Base-by-base conservation (phyloP, 2,888 invertebrate genomes). In the Bhutanitis thaidina region DNA sequence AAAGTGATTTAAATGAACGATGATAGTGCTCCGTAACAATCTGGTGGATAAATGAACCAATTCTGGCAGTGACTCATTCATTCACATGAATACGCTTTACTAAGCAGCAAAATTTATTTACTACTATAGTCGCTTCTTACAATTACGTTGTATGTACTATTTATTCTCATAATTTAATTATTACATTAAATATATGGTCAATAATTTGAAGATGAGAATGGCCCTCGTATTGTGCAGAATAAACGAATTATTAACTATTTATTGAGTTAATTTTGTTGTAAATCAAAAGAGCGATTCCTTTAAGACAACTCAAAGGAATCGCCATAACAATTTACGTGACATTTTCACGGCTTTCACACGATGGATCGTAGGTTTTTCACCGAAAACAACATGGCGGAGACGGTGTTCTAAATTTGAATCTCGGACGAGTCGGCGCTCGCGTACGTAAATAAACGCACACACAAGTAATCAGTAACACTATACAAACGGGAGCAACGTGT, bases 371-470 rank as follows among this genome's bases (percentile, higher is more conserved):
- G 84, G 80, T 86, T 88, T 88, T 87, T 83, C 87, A 82, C 82
- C 65, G 77, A 82, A 80, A 85, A 80, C 88, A 88, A 88, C 88
- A 88, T 88, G 89, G 88, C 88, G 89, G 87, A 81, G 87, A 82
- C 83, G 84, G 81, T 73, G 84, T 86, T 89, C 89, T 89, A 89
- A 84, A 81, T 89, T 88, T 87, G 89, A 86, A 89, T 85, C 88
- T 87, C 88, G 89, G 88, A 84, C 89, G 88, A 87, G 88, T 88
- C 87, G 88, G 87, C 85, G 89, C 88, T 87, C 84, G 86, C 82
- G 85, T 86, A 88, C 89, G 87, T 88, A 89, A 88, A 89, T 89
- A 89, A 88, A 88, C 89, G 82, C 88, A 89, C 89, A 88, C 88
- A 88, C 75, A 77, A 80, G 79, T 78, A 84, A 80, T 83, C 83